Base-by-base conservation (phyloP, 1,140 invertebrate species). In the Aporrectodea caliginosa region DNA sequence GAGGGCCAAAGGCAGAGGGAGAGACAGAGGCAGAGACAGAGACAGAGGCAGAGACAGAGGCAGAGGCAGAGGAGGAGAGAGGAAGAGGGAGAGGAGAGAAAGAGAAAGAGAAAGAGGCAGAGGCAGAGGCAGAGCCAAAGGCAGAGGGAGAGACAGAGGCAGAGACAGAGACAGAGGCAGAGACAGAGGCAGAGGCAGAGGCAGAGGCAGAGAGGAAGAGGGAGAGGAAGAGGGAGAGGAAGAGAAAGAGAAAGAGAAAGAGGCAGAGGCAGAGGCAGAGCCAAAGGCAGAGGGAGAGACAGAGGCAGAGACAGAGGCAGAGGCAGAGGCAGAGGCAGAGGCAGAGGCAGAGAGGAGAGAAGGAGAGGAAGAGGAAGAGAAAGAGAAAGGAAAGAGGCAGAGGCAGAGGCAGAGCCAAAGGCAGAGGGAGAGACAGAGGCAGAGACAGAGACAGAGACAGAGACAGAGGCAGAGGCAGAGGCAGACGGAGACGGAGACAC, bases 121-220 rank as follows among this genome's bases (percentile, higher is more conserved):
- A 35, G 71, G 31, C 2, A n/a, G 78, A 29, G 69, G 32, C 0
- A 29, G 58, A 80, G 70, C 16, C 68, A 82, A 69, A 76, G 6
- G 16, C 69, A 81, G 72, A 80, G 69, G 79, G 70, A 80, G 68
- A 77, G 79, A 77, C 78, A 81, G 71, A 82, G 75, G 80, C 81
- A 81, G 77, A 82, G 82, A 1, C 31, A 75, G 14, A 14, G 68
- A 1, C 16, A 29, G n/a, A 31, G 74, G n/a, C 22, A 32, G 2
- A 16, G 34, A 35, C 68, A 29, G 69, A 35, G 74, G n/a, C n/a
- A 33, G 22, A 35, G 27, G 33, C 16, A 33, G 33, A 30, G 16
- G 35, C 6, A 75, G 30, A 78, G 79, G 78, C 43, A 81, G 78
- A 82, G 78, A 82, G 69, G 32, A 0, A 29, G 58, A 80, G 70